Evolutionary conservation across 2,113 vertebrate genomes (phyloP).

Genomic region (Nycticorax nycticorax): DNA sequence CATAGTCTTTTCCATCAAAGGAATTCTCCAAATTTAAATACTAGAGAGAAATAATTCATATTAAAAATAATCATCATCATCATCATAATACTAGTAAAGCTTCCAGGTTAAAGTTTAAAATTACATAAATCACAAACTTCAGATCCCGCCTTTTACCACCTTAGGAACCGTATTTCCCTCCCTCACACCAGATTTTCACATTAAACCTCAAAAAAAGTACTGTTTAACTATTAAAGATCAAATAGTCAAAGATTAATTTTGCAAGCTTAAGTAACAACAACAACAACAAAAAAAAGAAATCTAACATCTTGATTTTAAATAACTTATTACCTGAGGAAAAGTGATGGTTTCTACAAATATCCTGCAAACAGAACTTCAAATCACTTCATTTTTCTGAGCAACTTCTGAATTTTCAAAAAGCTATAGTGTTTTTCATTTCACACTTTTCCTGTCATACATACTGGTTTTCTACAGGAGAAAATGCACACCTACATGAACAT

Average conservation of each 20-base stretch:
- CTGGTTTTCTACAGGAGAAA: neutral
- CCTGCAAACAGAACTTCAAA: neutral
- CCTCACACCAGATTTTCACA: neutral
- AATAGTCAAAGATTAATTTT: neutral
- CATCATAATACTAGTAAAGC: neutral
- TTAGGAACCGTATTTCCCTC: neutral
- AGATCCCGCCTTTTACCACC: neutral
- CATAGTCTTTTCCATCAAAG: conserved; percentile 92
- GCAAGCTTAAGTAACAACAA: neutral
- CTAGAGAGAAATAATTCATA: conserved; percentile 68
- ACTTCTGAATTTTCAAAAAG: neutral
- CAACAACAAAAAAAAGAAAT: neutral
- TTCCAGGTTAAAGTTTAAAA: neutral
- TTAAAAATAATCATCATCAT: neutral
- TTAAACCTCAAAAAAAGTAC: neutral
- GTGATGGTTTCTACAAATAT: neutral
- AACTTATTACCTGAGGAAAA: neutral
- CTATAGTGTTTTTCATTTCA: neutral
- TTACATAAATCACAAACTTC: neutral
- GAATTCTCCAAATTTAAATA: conserved; percentile 89
- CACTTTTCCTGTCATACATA: neutral
- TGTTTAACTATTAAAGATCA: neutral
- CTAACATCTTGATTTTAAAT: neutral
- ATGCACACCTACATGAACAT: neutral
- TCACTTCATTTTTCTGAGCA: neutral